Evolutionary conservation across 2,888 invertebrate genomes (phyloP).

Genomic region (Drosophila algonquin): DNA sequence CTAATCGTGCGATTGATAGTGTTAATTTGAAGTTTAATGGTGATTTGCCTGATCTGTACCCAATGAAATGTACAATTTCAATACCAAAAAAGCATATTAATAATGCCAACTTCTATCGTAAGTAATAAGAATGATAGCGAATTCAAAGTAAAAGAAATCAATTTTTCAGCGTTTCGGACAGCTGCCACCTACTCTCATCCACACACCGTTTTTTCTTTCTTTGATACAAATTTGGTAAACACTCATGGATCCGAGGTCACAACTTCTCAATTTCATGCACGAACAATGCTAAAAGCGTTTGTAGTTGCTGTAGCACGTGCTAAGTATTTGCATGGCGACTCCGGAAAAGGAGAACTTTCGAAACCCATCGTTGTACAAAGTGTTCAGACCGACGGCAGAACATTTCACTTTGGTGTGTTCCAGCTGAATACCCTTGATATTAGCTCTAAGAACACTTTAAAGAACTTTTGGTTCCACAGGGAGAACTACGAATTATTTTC

Average conservation of each 20-base stretch:
- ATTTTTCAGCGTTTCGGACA: slow-evolving; percentile 64
- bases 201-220: slow-evolving; percentile 92
- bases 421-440: slow-evolving; percentile 93
- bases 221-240: slow-evolving; percentile 87
- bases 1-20: slow-evolving; percentile 86
- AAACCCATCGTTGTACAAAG: slow-evolving; percentile 93
- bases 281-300: slow-evolving; percentile 90
- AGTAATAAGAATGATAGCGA: slow-evolving; percentile 82
- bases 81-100: slow-evolving; percentile 86
- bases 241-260: slow-evolving; percentile 89
- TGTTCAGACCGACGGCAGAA: slow-evolving; percentile 91
- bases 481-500: slow-evolving; percentile 88
- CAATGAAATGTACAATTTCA: slow-evolving; percentile 88
- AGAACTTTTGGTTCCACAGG: slow-evolving; percentile 92
- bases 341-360: slow-evolving; percentile 84
- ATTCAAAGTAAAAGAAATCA: background rate
- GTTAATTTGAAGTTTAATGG: slow-evolving; percentile 84
- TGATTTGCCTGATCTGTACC: slow-evolving; percentile 89
- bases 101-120: slow-evolving; percentile 88
- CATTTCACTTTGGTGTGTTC: slow-evolving; percentile 92
- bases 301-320: slow-evolving; percentile 91
- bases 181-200: slow-evolving; percentile 82
- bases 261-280: slow-evolving; percentile 87
- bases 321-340: slow-evolving; percentile 87
- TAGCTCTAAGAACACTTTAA: slow-evolving; percentile 79